A percentile compares a stretch with the other conserved stretches of the same genome.
These are phyloP conservation scores for Ormyrus nitidulus DNA, from an alignment of 2,888 invertebrate genomes.

Conservation along the genomic window DNA sequence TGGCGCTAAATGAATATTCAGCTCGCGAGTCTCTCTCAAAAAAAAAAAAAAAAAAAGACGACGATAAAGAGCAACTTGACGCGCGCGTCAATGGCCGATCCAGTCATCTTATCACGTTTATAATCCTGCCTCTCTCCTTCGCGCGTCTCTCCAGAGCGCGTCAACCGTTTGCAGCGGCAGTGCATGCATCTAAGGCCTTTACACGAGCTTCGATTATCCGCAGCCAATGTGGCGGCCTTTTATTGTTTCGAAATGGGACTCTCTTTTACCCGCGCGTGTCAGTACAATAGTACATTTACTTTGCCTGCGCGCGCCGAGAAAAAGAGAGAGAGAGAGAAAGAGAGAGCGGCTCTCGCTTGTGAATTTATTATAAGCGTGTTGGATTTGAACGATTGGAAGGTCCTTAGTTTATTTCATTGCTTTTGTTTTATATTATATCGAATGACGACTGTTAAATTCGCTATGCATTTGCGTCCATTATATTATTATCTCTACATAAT, in stretches of 20 bases:
- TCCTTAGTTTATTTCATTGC: neutral
- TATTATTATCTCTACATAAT: conserved; percentile 2
- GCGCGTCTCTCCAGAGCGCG: no score
- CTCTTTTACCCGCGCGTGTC: conserved; percentile 27
- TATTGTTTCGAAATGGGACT: conserved; percentile 47
- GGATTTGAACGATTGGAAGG: conserved; percentile 40
- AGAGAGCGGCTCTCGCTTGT: neutral
- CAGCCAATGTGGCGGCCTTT: conserved; percentile 9
- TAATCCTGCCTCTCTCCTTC: neutral
- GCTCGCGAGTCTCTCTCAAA: no score
- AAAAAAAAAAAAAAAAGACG: no score
- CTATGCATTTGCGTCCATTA: neutral
- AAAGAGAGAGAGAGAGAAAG: no score
- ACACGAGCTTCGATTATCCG: conserved; percentile 39
- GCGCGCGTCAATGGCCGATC: conserved; percentile 12
- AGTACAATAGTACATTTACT: conserved; percentile 49
- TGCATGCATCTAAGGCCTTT: neutral
- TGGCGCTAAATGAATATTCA: conserved; percentile 37
- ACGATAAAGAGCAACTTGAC: neutral
- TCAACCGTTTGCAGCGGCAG: no score
- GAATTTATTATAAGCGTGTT: conserved; percentile 30
- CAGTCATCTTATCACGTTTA: conserved; percentile 20
- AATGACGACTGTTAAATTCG: neutral
- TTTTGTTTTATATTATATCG: conserved; percentile 31
- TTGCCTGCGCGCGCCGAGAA: neutral